phyloP scores from a whole-genome alignment of 1,140 invertebrate genomes.

The Homarus americanus region DNA sequence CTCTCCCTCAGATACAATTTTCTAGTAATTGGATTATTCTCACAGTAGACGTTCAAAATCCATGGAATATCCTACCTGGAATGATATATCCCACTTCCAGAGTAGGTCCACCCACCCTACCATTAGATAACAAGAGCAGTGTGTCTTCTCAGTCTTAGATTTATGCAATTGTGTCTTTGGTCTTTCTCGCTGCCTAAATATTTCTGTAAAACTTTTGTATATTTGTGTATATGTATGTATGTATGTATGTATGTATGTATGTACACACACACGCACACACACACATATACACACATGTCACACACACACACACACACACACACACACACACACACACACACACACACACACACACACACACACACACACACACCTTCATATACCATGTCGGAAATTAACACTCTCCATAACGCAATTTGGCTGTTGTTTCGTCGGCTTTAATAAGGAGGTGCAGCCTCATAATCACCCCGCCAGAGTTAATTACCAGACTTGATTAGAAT shows the following conservation, averaged over 20 bases:
- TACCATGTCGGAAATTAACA: slow-evolving; percentile 22
- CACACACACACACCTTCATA: slow-evolving; percentile 11
- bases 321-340: too few species aligned
- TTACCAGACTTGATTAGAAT: slow-evolving; percentile 47
- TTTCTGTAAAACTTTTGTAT: not conserved
- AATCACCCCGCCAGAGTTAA: slow-evolving; percentile 23
- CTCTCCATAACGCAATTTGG: slow-evolving; percentile 40
- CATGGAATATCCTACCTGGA: not conserved
- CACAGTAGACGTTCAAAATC: not conserved
- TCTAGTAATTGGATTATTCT: slow-evolving; percentile 1
- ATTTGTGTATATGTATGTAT: slow-evolving; percentile 4
- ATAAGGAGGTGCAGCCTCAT: slow-evolving; percentile 36
- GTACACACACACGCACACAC: too few species aligned
- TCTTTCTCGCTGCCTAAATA: too few species aligned
- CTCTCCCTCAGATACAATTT: not conserved
- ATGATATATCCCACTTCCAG: not conserved
- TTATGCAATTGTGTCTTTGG: too few species aligned
- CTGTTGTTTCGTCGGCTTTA: slow-evolving; percentile 21
- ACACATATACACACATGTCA: too few species aligned
- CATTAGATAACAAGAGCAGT: too few species aligned
- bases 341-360: too few species aligned
- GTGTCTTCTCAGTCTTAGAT: too few species aligned
- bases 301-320: too few species aligned
- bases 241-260: not conserved
- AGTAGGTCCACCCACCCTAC: too few species aligned